A percentile compares a stretch with the other conserved stretches of the same genome.
These are phyloP conservation scores for Hemaris fuciformis DNA, from an alignment of 2,888 invertebrate genomes.

Conservation along the genomic window DNA sequence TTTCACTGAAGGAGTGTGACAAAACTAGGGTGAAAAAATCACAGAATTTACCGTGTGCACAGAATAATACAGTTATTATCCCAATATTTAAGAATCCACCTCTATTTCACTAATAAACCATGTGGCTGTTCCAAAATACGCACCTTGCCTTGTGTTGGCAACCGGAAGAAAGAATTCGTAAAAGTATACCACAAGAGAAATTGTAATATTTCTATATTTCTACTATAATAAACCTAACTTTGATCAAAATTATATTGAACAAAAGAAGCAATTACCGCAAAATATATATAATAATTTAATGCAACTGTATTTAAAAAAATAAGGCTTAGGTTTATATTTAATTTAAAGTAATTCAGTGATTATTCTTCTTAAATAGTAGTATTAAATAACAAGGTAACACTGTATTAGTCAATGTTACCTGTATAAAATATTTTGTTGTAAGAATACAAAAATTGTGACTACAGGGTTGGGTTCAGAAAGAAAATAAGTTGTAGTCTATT, in stretches of 20 bases:
- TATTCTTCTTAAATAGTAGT: neutral
- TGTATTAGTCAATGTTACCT: neutral
- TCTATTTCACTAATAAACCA: slow-evolving; percentile 57
- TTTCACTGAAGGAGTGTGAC: neutral
- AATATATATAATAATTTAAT: neutral
- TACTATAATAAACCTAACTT: neutral
- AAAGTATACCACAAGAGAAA: slow-evolving; percentile 24
- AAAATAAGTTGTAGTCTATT: too few relatives aligned
- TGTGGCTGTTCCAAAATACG: slow-evolving; percentile 59
- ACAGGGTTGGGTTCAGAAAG: too few relatives aligned
- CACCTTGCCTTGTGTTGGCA: slow-evolving; percentile 76
- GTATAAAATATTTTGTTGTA: neutral
- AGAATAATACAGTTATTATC: slow-evolving; percentile 23
- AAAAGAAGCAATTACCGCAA: too few relatives aligned
- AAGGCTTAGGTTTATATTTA: too few relatives aligned
- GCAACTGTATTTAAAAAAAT: too few relatives aligned
- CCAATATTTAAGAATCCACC: slow-evolving; percentile 25
- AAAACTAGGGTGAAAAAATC: neutral
- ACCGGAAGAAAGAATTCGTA: slow-evolving; percentile 70
- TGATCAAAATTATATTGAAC: too few relatives aligned
- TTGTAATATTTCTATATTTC: neutral
- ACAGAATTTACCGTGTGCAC: slow-evolving; percentile 9
- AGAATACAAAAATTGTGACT: too few relatives aligned
- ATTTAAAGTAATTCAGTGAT: too few relatives aligned
- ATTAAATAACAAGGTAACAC: neutral